These are phyloP conservation scores for Acanthurus tractus DNA, from an alignment of 2,797 vertebrate genomes.

Conservation along the genomic window DNA sequence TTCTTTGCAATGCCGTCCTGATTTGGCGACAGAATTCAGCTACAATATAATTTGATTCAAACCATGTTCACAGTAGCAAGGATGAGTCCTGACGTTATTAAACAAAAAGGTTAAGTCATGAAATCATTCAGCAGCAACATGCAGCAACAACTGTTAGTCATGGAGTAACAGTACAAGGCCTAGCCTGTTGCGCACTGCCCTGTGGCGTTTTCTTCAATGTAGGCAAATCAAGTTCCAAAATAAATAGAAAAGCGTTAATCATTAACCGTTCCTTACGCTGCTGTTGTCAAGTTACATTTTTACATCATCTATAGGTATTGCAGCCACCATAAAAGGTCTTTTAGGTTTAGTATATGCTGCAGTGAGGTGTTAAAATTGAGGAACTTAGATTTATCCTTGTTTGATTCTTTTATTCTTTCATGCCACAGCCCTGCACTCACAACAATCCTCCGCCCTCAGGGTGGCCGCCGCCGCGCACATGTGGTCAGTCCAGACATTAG, in stretches of 20 bases:
- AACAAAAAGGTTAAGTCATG: constrained; percentile 11
- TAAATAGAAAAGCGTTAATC: constrained; percentile 39
- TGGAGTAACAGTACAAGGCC: constrained; percentile 36
- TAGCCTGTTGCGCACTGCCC: constrained; percentile 45
- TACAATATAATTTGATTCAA: neutral
- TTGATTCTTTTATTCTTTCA: neutral
- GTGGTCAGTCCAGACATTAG: constrained; percentile 65
- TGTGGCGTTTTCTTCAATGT: constrained; percentile 28
- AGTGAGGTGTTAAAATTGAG: neutral
- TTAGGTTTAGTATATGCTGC: neutral
- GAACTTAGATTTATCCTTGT: too few relatives aligned
- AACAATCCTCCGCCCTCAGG: constrained; percentile 19
- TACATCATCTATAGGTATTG: neutral
- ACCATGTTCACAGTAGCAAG: constrained; percentile 6
- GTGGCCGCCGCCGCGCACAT: constrained; percentile 49
- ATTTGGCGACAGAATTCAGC: neutral
- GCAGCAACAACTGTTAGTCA: constrained; percentile 57
- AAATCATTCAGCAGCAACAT: constrained; percentile 45
- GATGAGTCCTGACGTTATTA: constrained; percentile 25
- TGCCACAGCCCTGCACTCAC: constrained; percentile 12
- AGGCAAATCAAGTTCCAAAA: constrained; percentile 21
- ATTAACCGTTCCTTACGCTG: constrained; percentile 26
- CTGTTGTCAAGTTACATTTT: constrained; percentile 1
- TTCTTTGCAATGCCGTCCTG: neutral
- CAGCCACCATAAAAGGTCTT: too few relatives aligned